Conservation (phyloP, 2,888 invertebrate species). For the Piscicola geometra region DNA sequence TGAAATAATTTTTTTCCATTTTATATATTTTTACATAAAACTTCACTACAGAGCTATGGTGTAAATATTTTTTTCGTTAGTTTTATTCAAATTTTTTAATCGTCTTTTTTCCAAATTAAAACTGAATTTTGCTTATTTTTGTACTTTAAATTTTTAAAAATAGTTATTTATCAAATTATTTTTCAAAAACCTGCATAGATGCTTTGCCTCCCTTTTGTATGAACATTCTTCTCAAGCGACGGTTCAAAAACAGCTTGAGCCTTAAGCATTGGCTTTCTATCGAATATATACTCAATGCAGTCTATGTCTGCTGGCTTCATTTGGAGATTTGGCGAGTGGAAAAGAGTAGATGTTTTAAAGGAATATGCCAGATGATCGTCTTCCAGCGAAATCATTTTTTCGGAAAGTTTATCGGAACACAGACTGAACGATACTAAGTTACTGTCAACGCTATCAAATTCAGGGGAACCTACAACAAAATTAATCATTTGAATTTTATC, state of each 20-base stretch:
- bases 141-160: background rate
- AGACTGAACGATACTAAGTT: background rate
- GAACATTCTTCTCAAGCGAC: background rate
- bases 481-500: background rate
- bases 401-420: constrained; percentile 3
- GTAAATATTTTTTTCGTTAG: no score
- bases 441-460: background rate
- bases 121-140: no score
- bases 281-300: background rate
- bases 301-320: background rate
- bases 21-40: no score
- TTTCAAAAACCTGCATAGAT: constrained; percentile 2
- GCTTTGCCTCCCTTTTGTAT: background rate
- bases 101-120: no score
- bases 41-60: no score
- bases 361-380: background rate
- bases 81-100: no score
- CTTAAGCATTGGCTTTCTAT: background rate
- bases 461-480: background rate
- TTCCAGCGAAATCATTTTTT: background rate
- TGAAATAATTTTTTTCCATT: no score
- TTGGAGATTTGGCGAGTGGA: background rate
- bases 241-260: background rate
- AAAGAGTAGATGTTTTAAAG: constrained; percentile 7
- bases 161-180: no score